Conservation (phyloP, 2,888 invertebrate species). For the Dryadula phaetusa region DNA sequence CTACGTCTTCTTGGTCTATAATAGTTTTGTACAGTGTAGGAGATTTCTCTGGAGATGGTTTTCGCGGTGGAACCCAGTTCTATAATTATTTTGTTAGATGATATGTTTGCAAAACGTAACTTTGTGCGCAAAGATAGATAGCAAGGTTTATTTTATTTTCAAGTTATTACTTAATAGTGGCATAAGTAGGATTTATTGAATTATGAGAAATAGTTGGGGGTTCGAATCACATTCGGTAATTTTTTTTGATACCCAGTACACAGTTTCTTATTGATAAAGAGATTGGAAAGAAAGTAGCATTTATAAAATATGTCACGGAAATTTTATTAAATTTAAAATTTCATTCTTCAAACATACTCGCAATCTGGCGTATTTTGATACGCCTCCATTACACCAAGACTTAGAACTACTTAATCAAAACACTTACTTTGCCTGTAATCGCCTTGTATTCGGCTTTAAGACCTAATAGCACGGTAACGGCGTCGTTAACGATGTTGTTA, state of each 20-base stretch:
- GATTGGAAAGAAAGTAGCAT: too few relatives aligned
- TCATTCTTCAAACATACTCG: too few relatives aligned
- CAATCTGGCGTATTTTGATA: too few relatives aligned
- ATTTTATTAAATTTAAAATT: too few relatives aligned
- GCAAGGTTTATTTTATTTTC: too few relatives aligned
- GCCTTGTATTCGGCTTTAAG: slow-evolving; percentile 89
- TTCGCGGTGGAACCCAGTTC: slow-evolving; percentile 48
- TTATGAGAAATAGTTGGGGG: not conserved
- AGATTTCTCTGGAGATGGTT: slow-evolving; percentile 18
- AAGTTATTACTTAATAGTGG: too few relatives aligned
- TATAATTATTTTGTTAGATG: slow-evolving; percentile 17
- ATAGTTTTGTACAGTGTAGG: slow-evolving; percentile 69
- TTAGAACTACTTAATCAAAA: too few relatives aligned
- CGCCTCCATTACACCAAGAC: too few relatives aligned
- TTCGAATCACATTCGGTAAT: not conserved
- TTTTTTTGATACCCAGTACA: not conserved
- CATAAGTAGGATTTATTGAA: too few relatives aligned
- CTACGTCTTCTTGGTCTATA: slow-evolving; percentile 85
- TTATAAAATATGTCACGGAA: too few relatives aligned
- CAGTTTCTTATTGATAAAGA: not conserved
- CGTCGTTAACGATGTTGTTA: slow-evolving; percentile 63
- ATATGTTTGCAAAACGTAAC: not conserved
- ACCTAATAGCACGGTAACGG: slow-evolving; percentile 84
- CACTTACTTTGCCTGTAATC: slow-evolving; percentile 70
- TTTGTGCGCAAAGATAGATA: not conserved